Evolutionary conservation across 2,797 vertebrate genomes (phyloP), one percentile per base, ranked within the genome.

Genomic region (Enteromius unitaeniatus): DNA sequence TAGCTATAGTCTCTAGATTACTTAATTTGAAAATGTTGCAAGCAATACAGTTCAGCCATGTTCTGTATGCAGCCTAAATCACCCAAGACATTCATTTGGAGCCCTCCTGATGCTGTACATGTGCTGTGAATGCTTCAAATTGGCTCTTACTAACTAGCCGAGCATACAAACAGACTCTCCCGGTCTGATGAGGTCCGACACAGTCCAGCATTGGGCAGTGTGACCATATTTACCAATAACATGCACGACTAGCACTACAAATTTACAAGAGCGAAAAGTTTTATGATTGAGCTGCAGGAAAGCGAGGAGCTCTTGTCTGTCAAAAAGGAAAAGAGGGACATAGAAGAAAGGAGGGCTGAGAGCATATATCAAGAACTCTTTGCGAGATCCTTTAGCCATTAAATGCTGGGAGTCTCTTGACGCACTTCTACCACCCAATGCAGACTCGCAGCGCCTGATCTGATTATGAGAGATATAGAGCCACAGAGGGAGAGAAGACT

Each of bases 381-480:
- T 19, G 34, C 9, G 78, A 42, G 47, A 70, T 45, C 70, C 55
- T 47, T 47, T 4, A 60, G 42, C 45, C 45, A 74, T 75, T 67
- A 67, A 58, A 14, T 1, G n/a, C 75, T 49, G 37, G 21, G 21
- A 82, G 47, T 76, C 31, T 42, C 60, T 42, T 37, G 45, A 83
- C 0, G 11, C 21, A 7, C 69, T 64, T 73, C 42, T 58, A 62
- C 14, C 55, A 49, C 28, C 37, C 62, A 82, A 49, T 67, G 45
- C 45, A 62, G 47, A 65, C 60, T 53, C 13, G 6, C 15, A 28
- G 6, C n/a, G 68, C 2, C 47, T 42, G 72, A 68, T 83, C 81
- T 76, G 34, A 76, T 76, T 68, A 67, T 31, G 13, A 67, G 62
- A 83, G 62, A 67, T 42, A 68, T 65, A 67, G 7, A 76, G 26